Conservation (phyloP, 2,113 vertebrate species). For the Arothron firmamentum region DNA sequence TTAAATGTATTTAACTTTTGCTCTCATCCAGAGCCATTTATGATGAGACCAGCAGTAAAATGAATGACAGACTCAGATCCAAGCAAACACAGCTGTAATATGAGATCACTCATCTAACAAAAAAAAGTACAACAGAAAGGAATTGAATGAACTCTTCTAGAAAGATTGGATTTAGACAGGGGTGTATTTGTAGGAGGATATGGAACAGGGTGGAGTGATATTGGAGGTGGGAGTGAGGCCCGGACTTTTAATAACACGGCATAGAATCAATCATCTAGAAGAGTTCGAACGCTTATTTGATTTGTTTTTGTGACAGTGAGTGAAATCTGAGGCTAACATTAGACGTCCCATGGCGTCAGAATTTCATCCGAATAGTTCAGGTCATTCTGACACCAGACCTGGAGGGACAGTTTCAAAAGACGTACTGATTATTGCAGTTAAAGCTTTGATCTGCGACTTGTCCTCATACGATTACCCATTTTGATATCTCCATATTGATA, state of each 20-base stretch:
- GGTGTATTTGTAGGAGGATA: slow-evolving; percentile 32
- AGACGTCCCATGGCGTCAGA: slow-evolving; percentile 3
- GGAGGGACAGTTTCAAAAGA: background rate
- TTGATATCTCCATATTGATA: too few species aligned
- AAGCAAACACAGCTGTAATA: slow-evolving; percentile 32
- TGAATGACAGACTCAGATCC: slow-evolving; percentile 33
- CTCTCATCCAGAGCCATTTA: slow-evolving; percentile 48
- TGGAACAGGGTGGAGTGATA: slow-evolving; percentile 23
- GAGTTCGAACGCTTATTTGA: slow-evolving; percentile 6
- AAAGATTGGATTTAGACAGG: slow-evolving; percentile 28
- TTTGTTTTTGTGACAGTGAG: slow-evolving; percentile 14
- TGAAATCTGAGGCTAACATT: background rate
- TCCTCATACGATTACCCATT: too few species aligned
- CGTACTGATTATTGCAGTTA: slow-evolving; percentile 13
- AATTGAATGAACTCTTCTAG: slow-evolving; percentile 14
- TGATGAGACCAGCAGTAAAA: slow-evolving; percentile 48
- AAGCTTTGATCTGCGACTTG: too few species aligned
- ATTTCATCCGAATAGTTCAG: background rate
- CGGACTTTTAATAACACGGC: slow-evolving; percentile 44
- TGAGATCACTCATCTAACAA: slow-evolving; percentile 18
- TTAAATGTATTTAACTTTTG: slow-evolving; percentile 42
- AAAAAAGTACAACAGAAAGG: slow-evolving; percentile 29
- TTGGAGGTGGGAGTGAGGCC: slow-evolving; percentile 25
- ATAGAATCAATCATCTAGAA: slow-evolving; percentile 2
- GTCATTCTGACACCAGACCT: slow-evolving; percentile 7